Conservation (phyloP, 2,113 vertebrate genomes). For the Eulemur macaco region DNA sequence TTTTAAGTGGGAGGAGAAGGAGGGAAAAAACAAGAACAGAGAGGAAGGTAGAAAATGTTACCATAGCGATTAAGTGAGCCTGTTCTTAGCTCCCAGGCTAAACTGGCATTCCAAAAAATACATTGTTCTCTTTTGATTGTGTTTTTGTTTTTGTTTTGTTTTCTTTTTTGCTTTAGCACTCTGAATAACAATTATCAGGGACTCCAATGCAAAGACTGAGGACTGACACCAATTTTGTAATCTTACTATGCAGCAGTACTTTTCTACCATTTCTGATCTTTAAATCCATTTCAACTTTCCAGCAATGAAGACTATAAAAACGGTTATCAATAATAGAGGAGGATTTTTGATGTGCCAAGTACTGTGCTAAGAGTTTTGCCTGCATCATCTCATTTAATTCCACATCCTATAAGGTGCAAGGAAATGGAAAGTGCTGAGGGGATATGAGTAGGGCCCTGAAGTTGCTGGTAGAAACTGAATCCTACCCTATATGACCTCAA, state of each 20-base stretch:
- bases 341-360: background rate
- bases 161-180: background rate
- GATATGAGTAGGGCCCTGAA: background rate
- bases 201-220: background rate
- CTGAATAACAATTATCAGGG: background rate
- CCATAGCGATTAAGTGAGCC: constrained; percentile 26
- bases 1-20: constrained; percentile 3
- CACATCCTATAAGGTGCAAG: background rate
- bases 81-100: background rate
- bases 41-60: background rate
- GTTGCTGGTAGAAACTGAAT: background rate
- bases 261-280: background rate
- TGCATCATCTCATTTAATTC: background rate
- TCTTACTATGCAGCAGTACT: background rate
- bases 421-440: background rate
- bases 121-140: background rate
- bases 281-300: background rate
- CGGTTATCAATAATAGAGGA: background rate
- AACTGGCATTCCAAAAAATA: background rate
- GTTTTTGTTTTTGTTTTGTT: background rate
- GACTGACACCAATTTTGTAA: background rate
- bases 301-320: constrained; percentile 4
- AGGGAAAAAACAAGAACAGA: constrained; percentile 15
- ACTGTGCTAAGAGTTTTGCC: background rate
- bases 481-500: background rate